Percentiles rank a stretch among this genome's conserved stretches.
These are phyloP conservation scores for Urophycis tenuis DNA, from an alignment of 2,797 vertebrate species.

Conservation along the genomic window DNA sequence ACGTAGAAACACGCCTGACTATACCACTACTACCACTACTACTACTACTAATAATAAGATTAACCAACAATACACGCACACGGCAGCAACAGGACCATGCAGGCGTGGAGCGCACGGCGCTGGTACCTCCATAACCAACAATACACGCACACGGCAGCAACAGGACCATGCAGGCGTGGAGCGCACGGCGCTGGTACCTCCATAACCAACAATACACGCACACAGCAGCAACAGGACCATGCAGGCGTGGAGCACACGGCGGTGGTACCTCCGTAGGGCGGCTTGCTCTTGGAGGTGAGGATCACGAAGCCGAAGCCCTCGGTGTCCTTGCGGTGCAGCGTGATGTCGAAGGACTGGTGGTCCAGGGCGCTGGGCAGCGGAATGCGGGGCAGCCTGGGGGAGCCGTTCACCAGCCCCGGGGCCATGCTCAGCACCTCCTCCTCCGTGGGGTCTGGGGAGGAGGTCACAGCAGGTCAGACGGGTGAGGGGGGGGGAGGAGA, in stretches of 20 bases:
- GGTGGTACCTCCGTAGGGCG: conserved; percentile 84
- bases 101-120: neutral
- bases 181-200: conserved; percentile 71
- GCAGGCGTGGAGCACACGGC: neutral
- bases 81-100: too few relatives aligned
- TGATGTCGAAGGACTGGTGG: conserved; percentile 84
- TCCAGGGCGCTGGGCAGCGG: conserved; percentile 67
- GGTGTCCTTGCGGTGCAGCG: conserved; percentile 85
- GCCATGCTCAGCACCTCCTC: conserved; percentile 67
- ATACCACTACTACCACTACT: too few relatives aligned
- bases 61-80: neutral
- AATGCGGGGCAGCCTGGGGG: conserved; percentile 71
- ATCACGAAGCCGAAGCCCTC: conserved; percentile 99
- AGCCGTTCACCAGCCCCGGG: conserved; percentile 74
- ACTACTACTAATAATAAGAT: neutral
- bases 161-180: too few relatives aligned
- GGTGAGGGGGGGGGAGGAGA: neutral
- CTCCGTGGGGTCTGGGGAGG: conserved; percentile 64
- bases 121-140: conserved; percentile 78
- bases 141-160: too few relatives aligned
- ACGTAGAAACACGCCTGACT: too few relatives aligned
- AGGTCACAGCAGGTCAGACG: neutral
- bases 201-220: conserved; percentile 62
- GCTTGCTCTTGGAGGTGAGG: conserved; percentile 94
- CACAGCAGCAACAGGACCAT: too few relatives aligned